Evolutionary conservation across 2,888 invertebrate species (phyloP), one percentile per base, ranked within the genome.

Genomic region (Gymnoscelis rufifasciata): DNA sequence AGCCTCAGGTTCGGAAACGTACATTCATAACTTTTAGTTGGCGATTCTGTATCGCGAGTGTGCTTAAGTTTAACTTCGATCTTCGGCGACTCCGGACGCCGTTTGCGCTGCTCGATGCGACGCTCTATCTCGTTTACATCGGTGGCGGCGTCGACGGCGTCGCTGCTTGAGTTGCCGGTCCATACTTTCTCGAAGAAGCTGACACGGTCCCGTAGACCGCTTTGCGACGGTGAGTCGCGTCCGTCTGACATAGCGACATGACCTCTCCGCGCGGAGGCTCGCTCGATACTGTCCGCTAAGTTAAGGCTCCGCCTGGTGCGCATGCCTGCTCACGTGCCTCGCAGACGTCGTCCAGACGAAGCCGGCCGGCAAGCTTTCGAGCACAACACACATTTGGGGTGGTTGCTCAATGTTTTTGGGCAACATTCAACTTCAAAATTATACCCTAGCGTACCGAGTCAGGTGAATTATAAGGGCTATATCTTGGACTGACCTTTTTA

Each of bases 101-200:
- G 64, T 68, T 84, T 88, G 56, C 86, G 82, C 71, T 89, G 88
- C 64, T 92, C 91, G 47, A 92, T 78, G 42, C 91, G 87, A 41
- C 89, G 83, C 66, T 92, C 92, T 59, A 91, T 89, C 44, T 91
- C 91, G 50, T 86, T 82, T 11, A 92, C 91, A 71, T 91, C 89
- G 12, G 89, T 87, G 15, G 87, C 70, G 13, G 82, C 74, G 56
- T 83, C 81, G 50, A 82, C 74, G 38, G 78, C 68, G 66, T 89
- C 78, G 55, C 69, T 61, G 70, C 80, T 76, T 57, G 77, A 66
- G 54, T 84, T 71, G 14, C 92, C 91, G 51, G 91, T 89, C 93
- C 93, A 94, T 56, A 94, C 91, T 83, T 93, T 92, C 77, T 95
- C 95, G 80, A 94, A 95, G 74, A 94, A 94, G 60, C 90, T 91